Evolutionary conservation across 2,888 invertebrate genomes (phyloP).

Genomic region (Calliopum simillimum): DNA sequence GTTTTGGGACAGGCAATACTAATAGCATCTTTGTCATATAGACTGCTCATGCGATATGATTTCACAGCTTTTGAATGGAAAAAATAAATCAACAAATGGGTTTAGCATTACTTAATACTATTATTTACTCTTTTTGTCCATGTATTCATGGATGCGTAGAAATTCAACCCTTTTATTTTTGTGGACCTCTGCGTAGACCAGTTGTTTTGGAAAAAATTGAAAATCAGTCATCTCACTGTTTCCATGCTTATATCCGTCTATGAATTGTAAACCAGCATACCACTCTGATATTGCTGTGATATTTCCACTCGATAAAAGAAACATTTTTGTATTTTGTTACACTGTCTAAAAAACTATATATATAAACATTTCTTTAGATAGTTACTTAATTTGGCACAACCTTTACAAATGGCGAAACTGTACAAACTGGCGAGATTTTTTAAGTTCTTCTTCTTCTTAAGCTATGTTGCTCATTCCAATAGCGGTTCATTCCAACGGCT

Average conservation of each 20-base stretch:
- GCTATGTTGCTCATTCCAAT: too few species aligned
- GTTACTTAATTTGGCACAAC: background rate
- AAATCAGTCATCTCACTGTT: constrained; percentile 62
- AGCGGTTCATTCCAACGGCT: too few species aligned
- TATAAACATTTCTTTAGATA: too few species aligned
- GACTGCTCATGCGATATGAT: constrained; percentile 61
- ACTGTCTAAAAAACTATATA: too few species aligned
- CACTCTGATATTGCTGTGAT: constrained; percentile 61
- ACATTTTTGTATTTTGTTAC: constrained; percentile 53
- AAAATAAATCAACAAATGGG: background rate
- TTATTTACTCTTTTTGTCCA: constrained; percentile 52
- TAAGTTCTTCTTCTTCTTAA: too few species aligned
- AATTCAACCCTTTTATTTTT: constrained; percentile 62
- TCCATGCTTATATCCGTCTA: constrained; percentile 56
- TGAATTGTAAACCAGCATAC: constrained; percentile 59
- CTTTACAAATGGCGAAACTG: background rate
- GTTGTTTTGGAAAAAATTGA: constrained; percentile 59
- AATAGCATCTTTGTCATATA: constrained; percentile 60
- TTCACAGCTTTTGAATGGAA: constrained; percentile 46
- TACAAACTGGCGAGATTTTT: constrained; percentile 27
- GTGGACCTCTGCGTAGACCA: constrained; percentile 61
- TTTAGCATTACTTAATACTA: background rate
- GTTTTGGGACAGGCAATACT: constrained; percentile 63
- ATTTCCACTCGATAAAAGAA: constrained; percentile 62
- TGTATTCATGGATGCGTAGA: constrained; percentile 59